Evolutionary conservation across 2,113 vertebrate genomes (phyloP).

Genomic region (Urocolius indicus): DNA sequence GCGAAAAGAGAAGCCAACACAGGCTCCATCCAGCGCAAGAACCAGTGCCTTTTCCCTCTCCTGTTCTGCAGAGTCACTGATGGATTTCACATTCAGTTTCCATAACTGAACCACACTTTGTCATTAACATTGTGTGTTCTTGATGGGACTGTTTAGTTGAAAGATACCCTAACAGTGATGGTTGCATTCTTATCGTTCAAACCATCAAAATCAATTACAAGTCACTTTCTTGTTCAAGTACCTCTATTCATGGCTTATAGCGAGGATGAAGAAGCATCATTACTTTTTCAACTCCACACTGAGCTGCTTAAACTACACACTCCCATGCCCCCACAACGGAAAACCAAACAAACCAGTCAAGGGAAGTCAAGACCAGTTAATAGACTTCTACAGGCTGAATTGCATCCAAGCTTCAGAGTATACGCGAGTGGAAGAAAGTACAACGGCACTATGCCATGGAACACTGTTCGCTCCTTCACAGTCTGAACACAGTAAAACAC

Average conservation of each 20-base stretch:
- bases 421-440: background rate
- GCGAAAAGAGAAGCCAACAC: background rate
- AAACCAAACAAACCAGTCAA: background rate
- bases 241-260: background rate
- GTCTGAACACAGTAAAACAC: rapidly evolving
- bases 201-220: background rate
- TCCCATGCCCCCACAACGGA: background rate
- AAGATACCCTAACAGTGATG: background rate
- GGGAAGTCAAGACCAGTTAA: background rate
- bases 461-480: background rate
- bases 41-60: background rate
- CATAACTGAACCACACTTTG: background rate
- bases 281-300: background rate
- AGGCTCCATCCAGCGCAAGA: background rate
- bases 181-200: background rate
- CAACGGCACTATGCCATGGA: background rate
- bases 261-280: background rate
- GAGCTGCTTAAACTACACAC: background rate
- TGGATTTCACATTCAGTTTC: background rate
- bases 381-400: background rate
- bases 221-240: background rate
- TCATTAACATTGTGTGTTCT: background rate
- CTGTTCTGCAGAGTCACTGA: background rate
- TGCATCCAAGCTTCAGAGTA: background rate
- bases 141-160: background rate